Conservation (phyloP, 2,113 vertebrate genomes). For the Anarhynchus alexandrinus region DNA sequence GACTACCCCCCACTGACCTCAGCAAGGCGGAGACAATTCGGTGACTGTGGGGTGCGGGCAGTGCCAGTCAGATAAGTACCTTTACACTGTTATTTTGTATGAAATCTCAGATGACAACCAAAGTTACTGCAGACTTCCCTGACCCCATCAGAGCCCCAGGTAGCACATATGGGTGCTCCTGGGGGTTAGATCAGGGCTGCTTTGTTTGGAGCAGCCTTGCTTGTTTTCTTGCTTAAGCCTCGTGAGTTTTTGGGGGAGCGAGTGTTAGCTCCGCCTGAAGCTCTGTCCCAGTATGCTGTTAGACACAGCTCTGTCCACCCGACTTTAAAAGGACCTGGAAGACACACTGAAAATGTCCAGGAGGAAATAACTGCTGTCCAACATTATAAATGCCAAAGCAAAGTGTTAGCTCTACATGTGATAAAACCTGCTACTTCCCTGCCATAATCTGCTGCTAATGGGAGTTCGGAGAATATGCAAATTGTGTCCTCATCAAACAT, state of each 20-base stretch:
- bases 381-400: not conserved
- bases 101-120: not conserved
- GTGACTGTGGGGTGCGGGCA: no score
- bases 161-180: not conserved
- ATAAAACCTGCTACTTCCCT: not conserved
- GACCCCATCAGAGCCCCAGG: not conserved
- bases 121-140: not conserved
- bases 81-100: not conserved
- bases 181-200: not conserved
- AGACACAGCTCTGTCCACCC: not conserved
- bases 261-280: not conserved
- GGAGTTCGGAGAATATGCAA: not conserved
- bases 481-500: not conserved
- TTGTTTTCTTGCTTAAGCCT: not conserved
- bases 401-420: not conserved
- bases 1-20: not conserved
- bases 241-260: not conserved
- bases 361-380: not conserved
- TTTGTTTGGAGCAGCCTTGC: not conserved
- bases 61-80: not conserved
- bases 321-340: not conserved
- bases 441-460: not conserved
- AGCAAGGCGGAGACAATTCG: not conserved
- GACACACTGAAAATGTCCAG: not conserved
- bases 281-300: not conserved